Conservation (phyloP, 2,797 vertebrate genomes). For the Steatocranus sp. region DNA sequence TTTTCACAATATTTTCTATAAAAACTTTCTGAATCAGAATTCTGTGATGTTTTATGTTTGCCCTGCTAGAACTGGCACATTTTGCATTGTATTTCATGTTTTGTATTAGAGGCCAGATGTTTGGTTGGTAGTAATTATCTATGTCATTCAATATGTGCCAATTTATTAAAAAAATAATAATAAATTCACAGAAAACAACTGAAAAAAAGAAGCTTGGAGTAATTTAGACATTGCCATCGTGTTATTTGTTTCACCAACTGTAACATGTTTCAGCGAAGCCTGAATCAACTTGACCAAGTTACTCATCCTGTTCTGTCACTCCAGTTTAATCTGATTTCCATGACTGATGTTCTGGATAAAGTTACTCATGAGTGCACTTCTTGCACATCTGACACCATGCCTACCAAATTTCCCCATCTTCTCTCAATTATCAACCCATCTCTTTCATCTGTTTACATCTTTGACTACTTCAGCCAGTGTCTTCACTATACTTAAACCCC, state of each 20-base stretch:
- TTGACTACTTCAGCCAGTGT: neutral
- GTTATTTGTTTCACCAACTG: neutral
- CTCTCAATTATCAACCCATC: neutral
- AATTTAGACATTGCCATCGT: neutral
- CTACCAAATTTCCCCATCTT: accelerated
- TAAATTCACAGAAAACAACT: neutral
- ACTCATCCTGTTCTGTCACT: neutral
- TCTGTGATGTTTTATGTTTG: neutral
- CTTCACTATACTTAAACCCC: neutral
- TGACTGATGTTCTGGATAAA: neutral
- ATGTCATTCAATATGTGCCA: neutral
- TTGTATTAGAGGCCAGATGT: neutral
- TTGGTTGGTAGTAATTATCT: accelerated
- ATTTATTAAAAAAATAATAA: accelerated
- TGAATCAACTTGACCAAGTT: neutral
- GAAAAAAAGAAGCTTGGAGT: neutral
- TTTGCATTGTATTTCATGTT: neutral
- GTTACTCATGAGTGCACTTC: neutral
- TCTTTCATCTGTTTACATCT: neutral
- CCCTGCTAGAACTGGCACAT: accelerated
- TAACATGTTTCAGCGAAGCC: neutral
- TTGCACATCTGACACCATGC: neutral
- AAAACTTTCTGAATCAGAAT: neutral
- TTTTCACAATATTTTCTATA: neutral
- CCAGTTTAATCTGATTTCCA: neutral